These are phyloP conservation scores for Takifugu ocellatus DNA, from an alignment of 2,797 vertebrate genomes.

Conservation along the genomic window DNA sequence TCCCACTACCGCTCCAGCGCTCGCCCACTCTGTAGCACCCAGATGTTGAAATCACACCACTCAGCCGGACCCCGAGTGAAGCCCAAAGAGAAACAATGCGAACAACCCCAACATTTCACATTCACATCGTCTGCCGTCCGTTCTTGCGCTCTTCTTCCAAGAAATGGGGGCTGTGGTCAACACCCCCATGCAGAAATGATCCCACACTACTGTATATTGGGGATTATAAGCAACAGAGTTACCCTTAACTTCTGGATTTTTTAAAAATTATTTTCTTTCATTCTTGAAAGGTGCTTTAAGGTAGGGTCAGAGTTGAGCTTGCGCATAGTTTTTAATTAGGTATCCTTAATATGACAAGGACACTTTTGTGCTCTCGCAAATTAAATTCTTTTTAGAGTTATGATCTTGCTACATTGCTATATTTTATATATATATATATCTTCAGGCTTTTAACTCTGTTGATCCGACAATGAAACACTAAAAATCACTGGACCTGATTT, in stretches of 20 bases:
- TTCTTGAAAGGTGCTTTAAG: constrained; percentile 13
- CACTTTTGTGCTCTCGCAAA: not conserved
- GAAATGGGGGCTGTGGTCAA: constrained; percentile 17
- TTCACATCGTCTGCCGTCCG: constrained; percentile 13
- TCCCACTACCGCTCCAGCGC: not conserved
- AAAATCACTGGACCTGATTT: no score
- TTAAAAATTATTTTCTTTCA: not conserved
- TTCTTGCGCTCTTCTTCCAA: constrained; percentile 10
- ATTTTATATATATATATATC: no score
- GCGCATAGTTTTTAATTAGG: not conserved
- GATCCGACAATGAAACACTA: no score
- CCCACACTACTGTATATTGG: constrained; percentile 14
- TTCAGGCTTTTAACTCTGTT: no score
- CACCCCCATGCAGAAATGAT: constrained; percentile 7
- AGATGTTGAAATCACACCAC: constrained; percentile 52
- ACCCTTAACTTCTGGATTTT: not conserved
- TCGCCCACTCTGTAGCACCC: constrained; percentile 23
- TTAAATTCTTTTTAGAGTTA: not conserved
- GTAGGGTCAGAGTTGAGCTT: not conserved
- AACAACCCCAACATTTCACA: constrained; percentile 18
- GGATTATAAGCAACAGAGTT: not conserved
- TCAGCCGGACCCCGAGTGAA: constrained; percentile 28
- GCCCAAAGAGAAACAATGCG: constrained; percentile 18
- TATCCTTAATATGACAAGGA: not conserved
- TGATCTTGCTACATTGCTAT: not conserved